Percentiles rank a stretch among this genome's conserved stretches.
Conservation (phyloP, 2,888 invertebrate species). For the Xestia xanthographa region DNA sequence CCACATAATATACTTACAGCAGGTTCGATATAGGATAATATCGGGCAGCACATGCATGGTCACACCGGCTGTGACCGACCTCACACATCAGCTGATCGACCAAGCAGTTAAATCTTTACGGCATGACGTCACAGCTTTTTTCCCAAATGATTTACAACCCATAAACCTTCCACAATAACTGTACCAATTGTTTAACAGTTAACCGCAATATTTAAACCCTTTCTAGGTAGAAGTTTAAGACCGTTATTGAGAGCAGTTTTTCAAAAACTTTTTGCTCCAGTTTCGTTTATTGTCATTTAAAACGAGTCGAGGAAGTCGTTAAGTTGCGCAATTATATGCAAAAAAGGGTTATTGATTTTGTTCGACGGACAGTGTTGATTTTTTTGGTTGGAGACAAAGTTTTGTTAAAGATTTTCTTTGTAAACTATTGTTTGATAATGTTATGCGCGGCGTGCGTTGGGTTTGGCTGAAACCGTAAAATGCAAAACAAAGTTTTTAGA, state of each 20-base stretch:
- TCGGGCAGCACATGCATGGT: constrained; percentile 40
- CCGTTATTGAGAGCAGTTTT: constrained; percentile 77
- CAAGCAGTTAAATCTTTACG: constrained; percentile 86
- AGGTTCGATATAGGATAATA: constrained; percentile 27
- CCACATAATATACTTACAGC: neutral
- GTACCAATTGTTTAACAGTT: constrained; percentile 89
- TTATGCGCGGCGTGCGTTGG: constrained; percentile 71
- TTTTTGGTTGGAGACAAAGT: constrained; percentile 67
- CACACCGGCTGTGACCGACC: constrained; percentile 72
- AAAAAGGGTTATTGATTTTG: constrained; percentile 81
- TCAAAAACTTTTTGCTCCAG: constrained; percentile 85
- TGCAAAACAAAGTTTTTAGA: constrained; percentile 62
- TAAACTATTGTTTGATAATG: constrained; percentile 73
- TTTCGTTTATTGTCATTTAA: constrained; percentile 79
- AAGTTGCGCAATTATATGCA: constrained; percentile 87
- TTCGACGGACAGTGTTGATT: constrained; percentile 71
- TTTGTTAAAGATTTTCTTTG: constrained; percentile 73
- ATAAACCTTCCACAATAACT: constrained; percentile 89
- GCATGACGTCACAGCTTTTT: constrained; percentile 88
- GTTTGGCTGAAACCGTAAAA: constrained; percentile 71
- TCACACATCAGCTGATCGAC: constrained; percentile 87
- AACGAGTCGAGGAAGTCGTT: constrained; percentile 80
- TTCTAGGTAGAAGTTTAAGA: constrained; percentile 82
- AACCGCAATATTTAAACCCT: constrained; percentile 90
- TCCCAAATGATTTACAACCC: constrained; percentile 88